Evolutionary conservation across 1,140 invertebrate genomes (phyloP).

Genomic region (Drosophila ercepeae): DNA sequence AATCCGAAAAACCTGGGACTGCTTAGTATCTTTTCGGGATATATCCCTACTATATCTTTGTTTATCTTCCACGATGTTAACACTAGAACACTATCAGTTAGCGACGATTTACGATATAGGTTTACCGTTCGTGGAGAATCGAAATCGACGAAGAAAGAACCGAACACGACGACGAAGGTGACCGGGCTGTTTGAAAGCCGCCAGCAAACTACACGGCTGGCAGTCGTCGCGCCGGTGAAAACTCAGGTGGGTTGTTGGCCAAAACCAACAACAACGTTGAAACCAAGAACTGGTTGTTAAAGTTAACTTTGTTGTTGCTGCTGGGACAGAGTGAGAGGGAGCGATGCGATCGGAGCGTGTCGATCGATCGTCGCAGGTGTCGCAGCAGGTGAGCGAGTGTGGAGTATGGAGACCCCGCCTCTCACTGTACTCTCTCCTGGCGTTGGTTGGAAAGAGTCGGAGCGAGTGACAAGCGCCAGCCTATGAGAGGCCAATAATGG

Average conservation of each 20-base stretch:
- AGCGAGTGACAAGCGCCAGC: slow-evolving; percentile 31
- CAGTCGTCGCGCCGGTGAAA: slow-evolving; percentile 57
- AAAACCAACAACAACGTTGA: slow-evolving; percentile 16
- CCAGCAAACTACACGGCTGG: slow-evolving; percentile 70
- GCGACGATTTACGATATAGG: slow-evolving; percentile 1
- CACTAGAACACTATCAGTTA: slow-evolving; percentile 12
- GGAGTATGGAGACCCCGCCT: slow-evolving; percentile 11
- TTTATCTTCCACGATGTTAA: neutral
- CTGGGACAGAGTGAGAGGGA: slow-evolving; percentile 57
- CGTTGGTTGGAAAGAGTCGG: slow-evolving; percentile 9
- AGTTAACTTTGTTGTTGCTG: slow-evolving; percentile 18
- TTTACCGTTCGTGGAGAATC: slow-evolving; percentile 1
- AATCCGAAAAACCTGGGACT: slow-evolving; percentile 9
- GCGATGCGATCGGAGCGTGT: slow-evolving; percentile 53
- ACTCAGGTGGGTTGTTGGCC: slow-evolving; percentile 62
- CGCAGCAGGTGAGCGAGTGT: slow-evolving; percentile 58
- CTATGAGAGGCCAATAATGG: slow-evolving; percentile 70
- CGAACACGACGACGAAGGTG: slow-evolving; percentile 58
- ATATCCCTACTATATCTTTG: neutral
- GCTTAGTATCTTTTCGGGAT: neutral
- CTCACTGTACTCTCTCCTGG: slow-evolving; percentile 4
- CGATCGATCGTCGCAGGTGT: slow-evolving; percentile 70
- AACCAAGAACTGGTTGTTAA: slow-evolving; percentile 46
- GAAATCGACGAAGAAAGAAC: slow-evolving; percentile 8
- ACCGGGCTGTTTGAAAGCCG: slow-evolving; percentile 75